phyloP scores from a whole-genome alignment of 2,113 vertebrate species.

The Balaeniceps rex region DNA sequence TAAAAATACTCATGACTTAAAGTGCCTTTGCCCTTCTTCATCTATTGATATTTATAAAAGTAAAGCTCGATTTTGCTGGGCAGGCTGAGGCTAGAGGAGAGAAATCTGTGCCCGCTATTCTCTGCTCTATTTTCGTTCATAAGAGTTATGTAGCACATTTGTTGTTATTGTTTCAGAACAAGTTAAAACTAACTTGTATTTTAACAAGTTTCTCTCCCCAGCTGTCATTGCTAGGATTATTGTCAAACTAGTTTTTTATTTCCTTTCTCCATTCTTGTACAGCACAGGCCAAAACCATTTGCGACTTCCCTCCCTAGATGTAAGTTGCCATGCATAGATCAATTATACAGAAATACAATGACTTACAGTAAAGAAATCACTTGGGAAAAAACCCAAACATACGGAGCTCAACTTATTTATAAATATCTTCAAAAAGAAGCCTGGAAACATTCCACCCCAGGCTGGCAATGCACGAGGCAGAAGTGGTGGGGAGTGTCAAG shows the following conservation, averaged over 20 bases:
- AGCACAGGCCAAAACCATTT: background rate
- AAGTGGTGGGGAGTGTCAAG: background rate
- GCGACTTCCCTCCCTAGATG: background rate
- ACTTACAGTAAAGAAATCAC: constrained; percentile 9
- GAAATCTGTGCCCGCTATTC: background rate
- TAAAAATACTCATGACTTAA: background rate
- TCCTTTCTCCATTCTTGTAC: background rate
- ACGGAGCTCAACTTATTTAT: background rate
- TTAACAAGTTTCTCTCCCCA: background rate
- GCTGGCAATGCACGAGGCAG: background rate
- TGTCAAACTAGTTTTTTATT: background rate
- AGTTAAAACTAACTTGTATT: background rate
- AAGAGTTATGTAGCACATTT: background rate
- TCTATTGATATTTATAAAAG: background rate
- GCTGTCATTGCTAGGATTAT: background rate
- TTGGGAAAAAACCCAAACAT: background rate
- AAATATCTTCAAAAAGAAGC: constrained; percentile 46
- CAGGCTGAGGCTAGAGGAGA: background rate
- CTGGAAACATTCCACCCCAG: background rate
- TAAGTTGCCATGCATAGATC: background rate
- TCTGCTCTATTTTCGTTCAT: background rate
- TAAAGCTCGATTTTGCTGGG: background rate
- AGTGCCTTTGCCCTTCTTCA: background rate
- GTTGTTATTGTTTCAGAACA: background rate
- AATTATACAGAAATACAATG: background rate